phyloP scores from a whole-genome alignment of 1,140 invertebrate genomes.

The Galleria mellonella region DNA sequence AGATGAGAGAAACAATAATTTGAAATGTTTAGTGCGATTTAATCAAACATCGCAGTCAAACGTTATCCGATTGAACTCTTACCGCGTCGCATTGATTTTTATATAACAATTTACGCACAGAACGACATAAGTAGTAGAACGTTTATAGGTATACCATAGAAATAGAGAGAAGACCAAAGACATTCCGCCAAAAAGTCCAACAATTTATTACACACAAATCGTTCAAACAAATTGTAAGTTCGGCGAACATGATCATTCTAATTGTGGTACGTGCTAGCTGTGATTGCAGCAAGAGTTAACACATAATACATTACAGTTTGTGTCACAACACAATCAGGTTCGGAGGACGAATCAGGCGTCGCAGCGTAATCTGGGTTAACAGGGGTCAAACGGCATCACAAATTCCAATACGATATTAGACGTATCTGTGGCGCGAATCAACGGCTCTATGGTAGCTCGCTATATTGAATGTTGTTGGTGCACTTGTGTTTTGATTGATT shows the following conservation, averaged over 20 bases:
- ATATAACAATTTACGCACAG: no score
- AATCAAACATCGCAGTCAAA: no score
- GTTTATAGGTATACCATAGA: no score
- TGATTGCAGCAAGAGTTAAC: constrained; percentile 73
- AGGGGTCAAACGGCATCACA: constrained; percentile 75
- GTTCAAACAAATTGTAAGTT: constrained; percentile 59
- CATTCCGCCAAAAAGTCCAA: no score
- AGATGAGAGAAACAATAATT: no score
- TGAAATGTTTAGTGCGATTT: no score
- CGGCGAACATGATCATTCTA: constrained; percentile 63
- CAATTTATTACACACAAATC: constrained; percentile 20
- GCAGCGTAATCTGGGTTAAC: constrained; percentile 75
- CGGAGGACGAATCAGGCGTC: constrained; percentile 72
- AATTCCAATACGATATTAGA: constrained; percentile 76
- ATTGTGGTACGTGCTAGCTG: constrained; percentile 53
- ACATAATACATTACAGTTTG: constrained; percentile 74
- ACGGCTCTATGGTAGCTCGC: constrained; percentile 44
- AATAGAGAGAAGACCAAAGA: no score
- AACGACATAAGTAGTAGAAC: no score
- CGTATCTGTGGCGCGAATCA: constrained; percentile 72
- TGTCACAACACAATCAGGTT: constrained; percentile 73
- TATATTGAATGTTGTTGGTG: constrained; percentile 42
- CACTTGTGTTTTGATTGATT: constrained; percentile 11
- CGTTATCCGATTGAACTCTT: no score
- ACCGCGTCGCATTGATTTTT: no score